phyloP scores from a whole-genome alignment of 2,797 vertebrate species.

The Rhadinocentrus ornatus region DNA sequence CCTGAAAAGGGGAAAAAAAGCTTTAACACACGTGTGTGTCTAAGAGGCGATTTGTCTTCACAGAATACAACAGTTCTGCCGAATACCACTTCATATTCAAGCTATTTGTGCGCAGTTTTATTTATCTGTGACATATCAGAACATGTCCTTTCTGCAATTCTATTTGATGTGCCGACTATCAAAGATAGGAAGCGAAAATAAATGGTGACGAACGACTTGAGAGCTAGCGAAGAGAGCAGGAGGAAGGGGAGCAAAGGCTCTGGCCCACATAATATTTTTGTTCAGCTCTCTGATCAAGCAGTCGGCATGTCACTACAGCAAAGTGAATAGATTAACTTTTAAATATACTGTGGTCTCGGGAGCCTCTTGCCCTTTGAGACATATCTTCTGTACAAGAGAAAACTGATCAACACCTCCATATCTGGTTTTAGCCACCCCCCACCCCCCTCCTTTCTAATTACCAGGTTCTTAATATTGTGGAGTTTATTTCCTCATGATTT shows the following conservation, averaged over 20 bases:
- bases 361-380: constrained; percentile 75
- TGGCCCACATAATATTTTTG: constrained; percentile 82
- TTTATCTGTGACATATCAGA: constrained; percentile 75
- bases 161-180: constrained; percentile 81
- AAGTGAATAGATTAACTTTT: constrained; percentile 87
- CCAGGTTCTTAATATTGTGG: constrained; percentile 60
- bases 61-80: constrained; percentile 72
- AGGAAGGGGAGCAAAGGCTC: constrained; percentile 78
- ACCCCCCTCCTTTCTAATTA: constrained; percentile 35
- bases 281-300: constrained; percentile 81
- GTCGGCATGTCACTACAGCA: constrained; percentile 80
- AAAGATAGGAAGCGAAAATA: constrained; percentile 80
- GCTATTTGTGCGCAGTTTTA: constrained; percentile 72
- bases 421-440: constrained; percentile 51
- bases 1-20: constrained; percentile 56
- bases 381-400: constrained; percentile 66
- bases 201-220: constrained; percentile 75
- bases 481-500: constrained; percentile 6
- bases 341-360: constrained; percentile 78
- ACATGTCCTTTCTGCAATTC: constrained; percentile 77
- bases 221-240: constrained; percentile 64
- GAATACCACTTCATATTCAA: constrained; percentile 76
- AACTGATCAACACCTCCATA: constrained; percentile 75
- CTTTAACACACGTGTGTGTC: constrained; percentile 60
- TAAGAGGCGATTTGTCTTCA: constrained; percentile 75